These are phyloP conservation scores for Vanessa atalanta DNA, from an alignment of 1,140 invertebrate species.

Conservation along the genomic window DNA sequence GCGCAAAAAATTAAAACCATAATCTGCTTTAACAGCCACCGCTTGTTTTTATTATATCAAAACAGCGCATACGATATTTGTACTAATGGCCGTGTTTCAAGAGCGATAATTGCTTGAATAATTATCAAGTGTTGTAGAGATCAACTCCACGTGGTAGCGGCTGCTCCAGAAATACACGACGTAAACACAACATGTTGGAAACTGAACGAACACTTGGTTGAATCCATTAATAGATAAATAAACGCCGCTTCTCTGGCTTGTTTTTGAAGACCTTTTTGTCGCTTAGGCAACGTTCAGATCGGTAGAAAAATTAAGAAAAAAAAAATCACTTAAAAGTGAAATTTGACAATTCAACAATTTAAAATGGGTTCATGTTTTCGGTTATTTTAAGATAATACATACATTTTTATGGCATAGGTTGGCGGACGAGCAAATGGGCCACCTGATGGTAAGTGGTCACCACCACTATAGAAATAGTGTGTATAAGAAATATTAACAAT, in stretches of 20 bases:
- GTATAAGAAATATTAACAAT: too few relatives aligned
- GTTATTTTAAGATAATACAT: background rate
- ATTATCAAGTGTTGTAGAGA: constrained; percentile 14
- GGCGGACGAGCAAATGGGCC: too few relatives aligned
- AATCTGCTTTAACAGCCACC: constrained; percentile 22
- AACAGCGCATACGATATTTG: constrained; percentile 15
- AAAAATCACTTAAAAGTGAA: background rate
- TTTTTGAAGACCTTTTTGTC: constrained; percentile 40
- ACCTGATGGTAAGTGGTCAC: too few relatives aligned
- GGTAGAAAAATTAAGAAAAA: background rate
- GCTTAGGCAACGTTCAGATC: constrained; percentile 12
- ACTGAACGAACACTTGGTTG: constrained; percentile 72
- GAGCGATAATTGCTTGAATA: constrained; percentile 15
- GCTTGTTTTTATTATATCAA: constrained; percentile 4
- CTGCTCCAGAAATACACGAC: constrained; percentile 72
- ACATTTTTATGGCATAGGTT: too few relatives aligned
- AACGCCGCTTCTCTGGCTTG: constrained; percentile 29
- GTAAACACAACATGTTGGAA: constrained; percentile 78
- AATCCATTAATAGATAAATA: constrained; percentile 75
- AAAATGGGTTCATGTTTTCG: background rate
- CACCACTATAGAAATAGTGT: too few relatives aligned
- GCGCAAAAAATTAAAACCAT: constrained; percentile 42
- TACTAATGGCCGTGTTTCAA: background rate
- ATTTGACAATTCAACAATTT: background rate
- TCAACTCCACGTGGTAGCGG: constrained; percentile 66